Base-by-base conservation (phyloP, 2,797 vertebrate genomes). In the Alcedo quadribrachys region DNA sequence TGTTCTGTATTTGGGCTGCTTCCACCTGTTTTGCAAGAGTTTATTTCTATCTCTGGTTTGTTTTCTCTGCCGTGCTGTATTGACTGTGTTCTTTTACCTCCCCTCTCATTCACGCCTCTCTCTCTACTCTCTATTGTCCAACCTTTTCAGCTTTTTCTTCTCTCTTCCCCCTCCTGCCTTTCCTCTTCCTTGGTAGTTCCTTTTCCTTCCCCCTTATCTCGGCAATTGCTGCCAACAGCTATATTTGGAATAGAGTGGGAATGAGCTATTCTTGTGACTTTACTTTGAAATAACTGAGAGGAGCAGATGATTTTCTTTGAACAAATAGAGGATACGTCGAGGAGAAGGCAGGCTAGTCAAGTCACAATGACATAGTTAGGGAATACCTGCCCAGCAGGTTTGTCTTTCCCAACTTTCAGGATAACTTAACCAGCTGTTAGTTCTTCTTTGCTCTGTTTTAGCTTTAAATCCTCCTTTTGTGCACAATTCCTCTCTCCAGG, bases 191-290 rank as follows among this genome's bases (percentile, higher is more conserved):
- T 95, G 81, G 88, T 94, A 94, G 93, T 94, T 93, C 80, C 96
- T 92, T 94, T 93, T 94, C 80, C 80, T 95, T 94, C 88, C 87
- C 92, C 91, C 92, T 91, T 95, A 87, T 95, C 83, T 94, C 94
- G 81, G 92, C 86, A 95, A 90, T 95, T 63, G 81, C 91, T 96
- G 93, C 92, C 92, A 95, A 92, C 84, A 92, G 85, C 95, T 96
- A 96, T 95, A 96, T 96, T 97, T 96, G 94, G 93, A 95, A 96
- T 74, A 89, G 94, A 96, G 96, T 96, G 94, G 96, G 95, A 96
- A 96, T 93, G 96, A 95, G 88, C 94, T 96, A 96, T 97, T 96
- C 92, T 96, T 96, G 95, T 95, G 94, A 92, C 76, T 96, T 96
- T 94, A 87, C 93, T 96, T 92, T 90, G 80, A 96, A 96, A 96